phyloP scores from a whole-genome alignment of 2,797 vertebrate species.

The Lutra lutra region DNA sequence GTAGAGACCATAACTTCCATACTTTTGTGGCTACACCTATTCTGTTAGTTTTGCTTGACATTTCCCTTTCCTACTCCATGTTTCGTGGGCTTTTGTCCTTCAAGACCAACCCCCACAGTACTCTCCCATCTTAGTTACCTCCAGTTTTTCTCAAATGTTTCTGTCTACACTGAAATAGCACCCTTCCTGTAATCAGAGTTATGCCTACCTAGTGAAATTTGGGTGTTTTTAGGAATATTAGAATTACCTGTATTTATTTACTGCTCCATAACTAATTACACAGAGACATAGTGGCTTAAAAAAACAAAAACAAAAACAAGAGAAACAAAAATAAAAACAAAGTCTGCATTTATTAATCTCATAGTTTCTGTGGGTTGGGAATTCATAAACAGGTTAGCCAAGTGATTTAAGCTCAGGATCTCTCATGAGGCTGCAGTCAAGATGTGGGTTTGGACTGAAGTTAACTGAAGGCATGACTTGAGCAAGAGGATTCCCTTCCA shows the following conservation, averaged over 20 bases:
- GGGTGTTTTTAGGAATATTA: background rate
- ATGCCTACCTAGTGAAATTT: background rate
- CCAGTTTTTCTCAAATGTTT: background rate
- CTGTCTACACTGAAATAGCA: background rate
- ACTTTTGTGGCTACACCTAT: background rate
- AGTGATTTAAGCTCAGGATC: background rate
- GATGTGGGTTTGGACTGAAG: background rate
- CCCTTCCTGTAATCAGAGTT: background rate
- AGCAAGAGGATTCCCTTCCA: background rate
- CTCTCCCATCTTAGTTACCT: background rate
- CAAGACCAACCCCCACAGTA: background rate
- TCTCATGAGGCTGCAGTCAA: background rate
- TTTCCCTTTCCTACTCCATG: background rate
- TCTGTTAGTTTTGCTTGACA: background rate
- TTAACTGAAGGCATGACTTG: background rate
- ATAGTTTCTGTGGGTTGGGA: background rate
- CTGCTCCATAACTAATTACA: background rate
- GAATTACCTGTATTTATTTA: background rate
- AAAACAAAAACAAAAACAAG: background rate
- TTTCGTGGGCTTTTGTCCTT: background rate
- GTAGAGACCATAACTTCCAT: background rate
- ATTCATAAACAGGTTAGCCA: background rate
- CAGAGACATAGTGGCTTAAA: background rate
- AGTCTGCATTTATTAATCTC: background rate
- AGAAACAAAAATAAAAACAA: background rate